Base-by-base conservation (phyloP, 2,113 vertebrate species). In the Oreochromis aureus region DNA sequence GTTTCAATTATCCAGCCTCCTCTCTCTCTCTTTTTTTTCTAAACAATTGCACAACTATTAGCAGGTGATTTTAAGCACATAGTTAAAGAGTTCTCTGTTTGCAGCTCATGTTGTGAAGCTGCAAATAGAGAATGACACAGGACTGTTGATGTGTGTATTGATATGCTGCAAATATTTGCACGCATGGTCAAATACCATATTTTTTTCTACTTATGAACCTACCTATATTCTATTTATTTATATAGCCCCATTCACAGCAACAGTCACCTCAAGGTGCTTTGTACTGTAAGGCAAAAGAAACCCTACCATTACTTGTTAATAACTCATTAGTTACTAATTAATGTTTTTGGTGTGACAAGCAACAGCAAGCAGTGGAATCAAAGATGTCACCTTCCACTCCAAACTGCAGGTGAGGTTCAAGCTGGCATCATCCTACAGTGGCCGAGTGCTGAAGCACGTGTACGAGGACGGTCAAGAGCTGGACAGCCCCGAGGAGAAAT, bases 381-480 rank as follows among this genome's bases (percentile, higher is more conserved):
- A 84, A 51, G 13, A 30, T 48, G 63, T 36, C 55, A 27, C 6
- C 30, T 81, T 87, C 10, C 24, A 24, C 55, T 73, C 41, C 7
- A 87, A 87, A 83, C 86, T 12, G 6, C 83, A 96, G 95, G 95
- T 99, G 55, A 95, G 99, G 84, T 99, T 99, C 95, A 98, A 98
- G 89, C 97, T 99, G 80, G 98, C 98, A 0, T 99, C 99, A 0
- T 97, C 98, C 3, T 98, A 98, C 96, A 99, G 98, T 0, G 99
- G 99, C 0, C 96, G 99, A 1, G 97, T 99, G 73, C 79, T 99
- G 34, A 99, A 99, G 89, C 98, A 99, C 6, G 98, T 99, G 56
- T 99, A 96, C 1, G 98, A 99, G 84, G 99, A 99, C 0, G 99
- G 99, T 24, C 98, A 99, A 94, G 98, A 98, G 87, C 95, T 99